These are phyloP conservation scores for Diadema setosum DNA, from an alignment of 35 echinoderm and acorn worm species.

Conservation along the genomic window DNA sequence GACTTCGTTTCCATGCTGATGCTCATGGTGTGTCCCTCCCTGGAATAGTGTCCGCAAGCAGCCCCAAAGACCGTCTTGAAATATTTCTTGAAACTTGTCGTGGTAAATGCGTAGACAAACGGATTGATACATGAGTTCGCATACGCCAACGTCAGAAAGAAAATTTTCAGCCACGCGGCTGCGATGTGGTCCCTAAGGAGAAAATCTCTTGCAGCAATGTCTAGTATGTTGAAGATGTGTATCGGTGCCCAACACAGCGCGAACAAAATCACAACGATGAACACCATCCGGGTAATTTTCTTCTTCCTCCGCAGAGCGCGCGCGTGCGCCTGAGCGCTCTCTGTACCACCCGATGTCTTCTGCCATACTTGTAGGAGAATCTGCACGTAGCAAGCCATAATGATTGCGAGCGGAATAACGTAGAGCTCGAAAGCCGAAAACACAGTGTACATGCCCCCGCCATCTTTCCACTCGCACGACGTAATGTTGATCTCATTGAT, in stretches of 20 bases:
- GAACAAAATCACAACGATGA: slow-evolving; percentile 91
- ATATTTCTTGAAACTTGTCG: slow-evolving; percentile 89
- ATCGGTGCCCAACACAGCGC: slow-evolving; percentile 84
- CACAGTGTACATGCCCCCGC: slow-evolving; percentile 20
- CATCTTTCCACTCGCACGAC: background rate
- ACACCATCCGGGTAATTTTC: slow-evolving; percentile 92
- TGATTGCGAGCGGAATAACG: slow-evolving; percentile 70
- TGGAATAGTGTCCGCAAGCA: background rate
- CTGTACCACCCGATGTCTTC: slow-evolving; percentile 74
- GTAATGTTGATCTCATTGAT: background rate
- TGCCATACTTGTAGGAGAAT: slow-evolving; percentile 81
- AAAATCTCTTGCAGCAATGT: background rate
- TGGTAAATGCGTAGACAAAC: slow-evolving; percentile 93
- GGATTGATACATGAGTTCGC: slow-evolving; percentile 86
- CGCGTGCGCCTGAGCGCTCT: slow-evolving; percentile 72
- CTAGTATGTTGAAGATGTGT: slow-evolving; percentile 42
- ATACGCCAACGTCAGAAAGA: slow-evolving; percentile 61
- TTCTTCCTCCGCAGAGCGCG: slow-evolving; percentile 60
- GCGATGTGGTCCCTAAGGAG: background rate
- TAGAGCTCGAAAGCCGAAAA: slow-evolving; percentile 53
- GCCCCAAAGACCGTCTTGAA: slow-evolving; percentile 7
- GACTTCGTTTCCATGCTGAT: background rate
- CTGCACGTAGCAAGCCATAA: slow-evolving; percentile 75
- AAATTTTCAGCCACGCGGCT: background rate
- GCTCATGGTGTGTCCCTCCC: slow-evolving; percentile 7